Evolutionary conservation across 2,113 vertebrate species (phyloP), one percentile per base, ranked within the genome.

Genomic region (Elephantulus edwardii): DNA sequence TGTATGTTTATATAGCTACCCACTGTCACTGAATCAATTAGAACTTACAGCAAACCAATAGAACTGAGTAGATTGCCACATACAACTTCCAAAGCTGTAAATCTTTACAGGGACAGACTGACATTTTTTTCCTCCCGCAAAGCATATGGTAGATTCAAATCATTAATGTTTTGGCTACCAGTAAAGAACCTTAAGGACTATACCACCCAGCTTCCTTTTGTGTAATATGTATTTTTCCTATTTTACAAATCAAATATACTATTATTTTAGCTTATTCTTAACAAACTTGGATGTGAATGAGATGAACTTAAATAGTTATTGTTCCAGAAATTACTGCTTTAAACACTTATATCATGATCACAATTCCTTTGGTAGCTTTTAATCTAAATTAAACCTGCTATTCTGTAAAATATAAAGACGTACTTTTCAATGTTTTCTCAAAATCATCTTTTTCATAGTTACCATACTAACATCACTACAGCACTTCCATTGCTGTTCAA

Each of bases 361-460:
- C 96, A 97, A 95, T 88, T 96, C 96, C 94, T 97, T 97, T 97
- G 97, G 96, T 97, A 97, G 94, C 81, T 97, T 94, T 97, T 96
- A 96, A 97, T 93, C 89, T 96, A 94, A 97, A 95, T 88, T 93
- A 95, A 97, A 97, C 95, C 96, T 95, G 96, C 93, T 84, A 66
- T 84, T 92, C 86, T 83, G 95, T 90, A 95, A 97, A 98, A 96
- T 87, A 97, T 96, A 95, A 54, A 96, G 71, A 38, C 42, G 93
- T 58, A 91, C 91, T 97, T 93, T 77, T 54, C 95, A 95, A 92
- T 91, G 90, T 91, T 95, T 87, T 78, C 95, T 95, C 86, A 95
- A 96, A 93, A 88, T 64, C 26, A 46, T 95, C 95, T 94, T 95
- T 93, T 94, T 86, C 92, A 70, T 24, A 87, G 95, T 94, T 77